Evolutionary conservation across 2,113 vertebrate genomes (phyloP).

Genomic region (Cochlearius cochlearius): DNA sequence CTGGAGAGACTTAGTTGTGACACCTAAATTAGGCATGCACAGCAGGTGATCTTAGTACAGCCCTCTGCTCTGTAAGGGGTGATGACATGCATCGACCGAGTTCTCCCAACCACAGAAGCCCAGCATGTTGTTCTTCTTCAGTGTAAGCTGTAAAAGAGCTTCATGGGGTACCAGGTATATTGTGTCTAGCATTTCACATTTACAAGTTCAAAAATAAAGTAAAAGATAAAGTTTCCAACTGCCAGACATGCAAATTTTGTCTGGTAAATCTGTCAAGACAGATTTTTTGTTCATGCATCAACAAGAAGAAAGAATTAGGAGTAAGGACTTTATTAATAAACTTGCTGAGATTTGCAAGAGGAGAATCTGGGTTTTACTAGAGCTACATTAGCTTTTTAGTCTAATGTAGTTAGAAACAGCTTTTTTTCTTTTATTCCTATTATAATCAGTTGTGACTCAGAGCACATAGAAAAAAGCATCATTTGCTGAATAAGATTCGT

Average conservation of each 20-base stretch:
- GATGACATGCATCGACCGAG: not conserved
- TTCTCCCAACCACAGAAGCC: not conserved
- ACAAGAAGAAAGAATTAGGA: not conserved
- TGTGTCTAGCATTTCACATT: not conserved
- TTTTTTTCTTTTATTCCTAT: not conserved
- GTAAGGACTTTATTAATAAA: not conserved
- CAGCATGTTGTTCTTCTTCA: not conserved
- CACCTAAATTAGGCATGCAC: slow-evolving; percentile 13
- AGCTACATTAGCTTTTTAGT: not conserved
- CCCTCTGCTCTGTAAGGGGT: not conserved
- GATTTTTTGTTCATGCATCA: not conserved
- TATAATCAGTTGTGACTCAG: not conserved
- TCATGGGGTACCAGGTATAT: not conserved
- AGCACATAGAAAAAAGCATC: not conserved
- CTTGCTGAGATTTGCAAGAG: not conserved
- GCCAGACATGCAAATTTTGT: not conserved
- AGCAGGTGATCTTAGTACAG: not conserved
- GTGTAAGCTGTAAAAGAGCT: not conserved
- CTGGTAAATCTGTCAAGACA: not conserved
- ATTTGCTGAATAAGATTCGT: not conserved
- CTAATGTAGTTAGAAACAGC: not conserved
- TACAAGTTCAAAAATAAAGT: not conserved
- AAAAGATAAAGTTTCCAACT: not conserved
- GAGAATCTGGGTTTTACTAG: not conserved
- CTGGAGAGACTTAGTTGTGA: not conserved